A percentile compares a stretch with the other conserved stretches of the same genome.
These are phyloP conservation scores for Catostomus latipinnis DNA, from an alignment of 2,797 vertebrate species.

Conservation along the genomic window DNA sequence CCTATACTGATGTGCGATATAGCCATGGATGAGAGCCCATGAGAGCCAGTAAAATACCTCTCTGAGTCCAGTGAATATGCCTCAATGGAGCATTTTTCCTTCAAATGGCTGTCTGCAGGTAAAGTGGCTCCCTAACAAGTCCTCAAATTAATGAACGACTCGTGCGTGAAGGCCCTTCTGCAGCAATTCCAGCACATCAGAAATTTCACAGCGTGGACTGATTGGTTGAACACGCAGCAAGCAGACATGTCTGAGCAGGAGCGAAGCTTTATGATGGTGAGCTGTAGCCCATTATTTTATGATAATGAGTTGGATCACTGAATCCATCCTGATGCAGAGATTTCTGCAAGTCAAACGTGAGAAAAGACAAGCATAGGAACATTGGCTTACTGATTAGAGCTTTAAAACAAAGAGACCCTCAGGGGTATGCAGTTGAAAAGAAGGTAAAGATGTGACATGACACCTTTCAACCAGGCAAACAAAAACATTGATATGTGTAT, in stretches of 20 bases:
- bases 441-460: conserved; percentile 48
- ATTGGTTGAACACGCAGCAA: conserved; percentile 56
- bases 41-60: conserved; percentile 52
- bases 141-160: conserved; percentile 65
- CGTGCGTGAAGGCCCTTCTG: conserved; percentile 59
- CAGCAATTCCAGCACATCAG: conserved; percentile 63
- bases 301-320: conserved; percentile 73
- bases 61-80: conserved; percentile 53
- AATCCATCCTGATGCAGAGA: conserved; percentile 63
- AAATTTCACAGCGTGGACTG: conserved; percentile 55
- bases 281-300: conserved; percentile 78
- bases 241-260: conserved; percentile 52
- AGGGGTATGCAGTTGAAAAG: conserved; percentile 67
- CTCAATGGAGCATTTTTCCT: conserved; percentile 51
- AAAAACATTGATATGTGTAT: conserved; percentile 24
- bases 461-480: conserved; percentile 44
- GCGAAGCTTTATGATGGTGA: conserved; percentile 62
- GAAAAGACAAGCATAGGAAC: conserved; percentile 44
- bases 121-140: conserved; percentile 67
- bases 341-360: conserved; percentile 57
- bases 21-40: conserved; percentile 54
- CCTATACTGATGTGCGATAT: conserved; percentile 47
- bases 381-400: conserved; percentile 61
- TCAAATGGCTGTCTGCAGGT: conserved; percentile 59
- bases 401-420: conserved; percentile 65